Evolutionary conservation across 2,113 vertebrate genomes (phyloP).

Genomic region (Collichthys lucidus): DNA sequence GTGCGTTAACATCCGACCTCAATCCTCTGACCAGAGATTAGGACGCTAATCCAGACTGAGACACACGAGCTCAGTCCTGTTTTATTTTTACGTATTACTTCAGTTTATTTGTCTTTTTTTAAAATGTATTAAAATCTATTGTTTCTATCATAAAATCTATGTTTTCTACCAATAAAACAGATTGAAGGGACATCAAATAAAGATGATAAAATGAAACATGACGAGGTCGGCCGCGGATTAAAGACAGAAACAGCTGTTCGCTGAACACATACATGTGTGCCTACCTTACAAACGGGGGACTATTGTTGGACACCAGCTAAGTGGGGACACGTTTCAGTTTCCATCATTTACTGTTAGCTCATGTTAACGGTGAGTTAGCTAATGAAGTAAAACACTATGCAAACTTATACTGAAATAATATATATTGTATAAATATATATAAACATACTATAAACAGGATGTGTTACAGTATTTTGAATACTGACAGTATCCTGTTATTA

Average conservation of each 20-base stretch:
- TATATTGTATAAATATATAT: too few species aligned
- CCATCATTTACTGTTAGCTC: too few species aligned
- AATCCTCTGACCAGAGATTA: conserved; percentile 76
- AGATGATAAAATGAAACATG: conserved; percentile 44
- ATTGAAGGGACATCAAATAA: conserved; percentile 58
- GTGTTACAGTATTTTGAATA: too few species aligned
- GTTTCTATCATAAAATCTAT: background rate
- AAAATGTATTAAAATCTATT: conserved; percentile 26
- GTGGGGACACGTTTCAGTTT: too few species aligned
- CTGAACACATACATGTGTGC: background rate
- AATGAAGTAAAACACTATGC: too few species aligned
- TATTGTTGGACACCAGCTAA: too few species aligned
- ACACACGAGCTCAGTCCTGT: background rate
- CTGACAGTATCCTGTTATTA: too few species aligned
- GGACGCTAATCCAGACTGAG: conserved; percentile 64
- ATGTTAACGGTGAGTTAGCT: too few species aligned
- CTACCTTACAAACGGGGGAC: too few species aligned
- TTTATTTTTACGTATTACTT: conserved; percentile 10
- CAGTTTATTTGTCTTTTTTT: conserved; percentile 31
- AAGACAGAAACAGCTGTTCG: conserved; percentile 66
- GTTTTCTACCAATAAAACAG: conserved; percentile 43
- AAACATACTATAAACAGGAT: too few species aligned
- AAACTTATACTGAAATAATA: too few species aligned
- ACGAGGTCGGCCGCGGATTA: conserved; percentile 64
- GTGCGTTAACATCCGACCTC: conserved; percentile 64